These are phyloP conservation scores for Sapajus apella DNA, from an alignment of 2,113 vertebrate species.

Conservation along the genomic window DNA sequence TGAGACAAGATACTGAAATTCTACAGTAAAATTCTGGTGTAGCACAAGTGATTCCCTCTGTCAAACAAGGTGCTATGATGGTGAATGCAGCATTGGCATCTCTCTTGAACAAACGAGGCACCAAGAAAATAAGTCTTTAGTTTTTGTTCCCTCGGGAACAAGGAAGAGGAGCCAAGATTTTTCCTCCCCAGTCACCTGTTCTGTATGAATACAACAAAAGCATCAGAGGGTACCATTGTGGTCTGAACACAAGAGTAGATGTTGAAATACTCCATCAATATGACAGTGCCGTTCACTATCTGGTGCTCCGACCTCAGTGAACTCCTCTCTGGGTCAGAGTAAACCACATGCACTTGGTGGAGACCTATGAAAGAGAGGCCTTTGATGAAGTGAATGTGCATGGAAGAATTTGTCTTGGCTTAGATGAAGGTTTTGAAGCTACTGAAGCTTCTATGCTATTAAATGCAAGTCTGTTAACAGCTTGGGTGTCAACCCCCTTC, in stretches of 20 bases:
- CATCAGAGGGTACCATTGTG: background rate
- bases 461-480: constrained; percentile 74
- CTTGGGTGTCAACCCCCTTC: constrained; percentile 78
- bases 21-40: constrained; percentile 13
- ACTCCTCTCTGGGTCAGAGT: constrained; percentile 31
- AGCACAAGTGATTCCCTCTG: background rate
- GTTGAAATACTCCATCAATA: background rate
- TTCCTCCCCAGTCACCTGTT: background rate
- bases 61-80: background rate
- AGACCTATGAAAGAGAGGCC: background rate
- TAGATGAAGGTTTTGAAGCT: constrained; percentile 57
- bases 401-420: constrained; percentile 47
- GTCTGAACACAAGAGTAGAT: background rate
- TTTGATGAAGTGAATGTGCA: constrained; percentile 57
- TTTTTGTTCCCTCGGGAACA: constrained; percentile 3
- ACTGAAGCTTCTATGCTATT: constrained; percentile 41
- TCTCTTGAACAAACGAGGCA: background rate
- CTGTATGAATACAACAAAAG: background rate
- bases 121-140: background rate
- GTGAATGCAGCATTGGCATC: background rate
- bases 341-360: background rate
- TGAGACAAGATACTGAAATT: background rate
- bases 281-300: background rate
- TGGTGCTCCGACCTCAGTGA: background rate
- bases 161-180: background rate